Conservation (phyloP, 2,113 vertebrate genomes). For the Poeciliopsis retropinna region DNA sequence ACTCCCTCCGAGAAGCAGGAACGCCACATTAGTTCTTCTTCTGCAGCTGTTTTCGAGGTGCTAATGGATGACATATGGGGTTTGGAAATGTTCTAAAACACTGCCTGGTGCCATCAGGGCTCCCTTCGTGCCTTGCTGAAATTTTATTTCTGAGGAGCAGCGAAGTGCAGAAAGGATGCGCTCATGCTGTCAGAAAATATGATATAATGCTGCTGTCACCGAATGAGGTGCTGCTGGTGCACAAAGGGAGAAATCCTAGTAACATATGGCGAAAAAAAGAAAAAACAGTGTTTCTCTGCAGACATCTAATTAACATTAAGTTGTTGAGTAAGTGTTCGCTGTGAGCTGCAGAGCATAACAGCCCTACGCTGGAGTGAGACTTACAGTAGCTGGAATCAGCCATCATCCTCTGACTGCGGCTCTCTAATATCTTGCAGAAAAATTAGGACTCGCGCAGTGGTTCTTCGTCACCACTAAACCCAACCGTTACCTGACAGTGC, state of each 20-base stretch:
- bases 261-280: constrained; percentile 57
- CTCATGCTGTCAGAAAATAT: constrained; percentile 29
- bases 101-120: constrained; percentile 14
- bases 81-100: constrained; percentile 44
- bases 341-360: constrained; percentile 44
- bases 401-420: constrained; percentile 12
- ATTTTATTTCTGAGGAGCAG: constrained; percentile 50
- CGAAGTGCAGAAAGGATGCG: constrained; percentile 32
- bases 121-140: constrained; percentile 19
- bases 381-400: constrained; percentile 44
- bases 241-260: constrained; percentile 38
- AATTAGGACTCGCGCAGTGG: constrained; percentile 19
- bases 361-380: constrained; percentile 46
- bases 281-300: constrained; percentile 38
- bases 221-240: constrained; percentile 22
- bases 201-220: constrained; percentile 38
- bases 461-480: background rate
- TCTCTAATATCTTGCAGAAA: constrained; percentile 33
- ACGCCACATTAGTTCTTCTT: background rate
- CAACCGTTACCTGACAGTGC: background rate
- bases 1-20: background rate
- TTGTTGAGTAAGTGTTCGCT: constrained; percentile 60
- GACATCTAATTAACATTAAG: constrained; percentile 60
- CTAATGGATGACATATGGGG: constrained; percentile 47
- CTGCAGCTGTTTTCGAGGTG: constrained; percentile 30